Percentiles rank a stretch among this genome's conserved stretches.
These are phyloP conservation scores for Calidris pygmaea DNA, from an alignment of 2,113 vertebrate genomes.

Conservation along the genomic window DNA sequence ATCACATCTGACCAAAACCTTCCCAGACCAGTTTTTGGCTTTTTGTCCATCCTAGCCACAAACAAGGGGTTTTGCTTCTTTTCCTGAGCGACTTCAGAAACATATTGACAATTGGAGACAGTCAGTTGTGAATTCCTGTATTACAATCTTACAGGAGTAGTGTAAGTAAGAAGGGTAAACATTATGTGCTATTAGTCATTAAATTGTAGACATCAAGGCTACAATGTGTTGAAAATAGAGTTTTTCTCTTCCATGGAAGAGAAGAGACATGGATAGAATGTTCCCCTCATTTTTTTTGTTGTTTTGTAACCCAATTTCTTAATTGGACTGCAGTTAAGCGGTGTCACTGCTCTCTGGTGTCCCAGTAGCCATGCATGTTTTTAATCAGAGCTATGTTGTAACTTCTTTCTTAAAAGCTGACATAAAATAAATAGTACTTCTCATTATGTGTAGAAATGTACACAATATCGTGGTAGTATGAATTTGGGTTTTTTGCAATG, in stretches of 20 bases:
- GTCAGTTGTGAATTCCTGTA: background rate
- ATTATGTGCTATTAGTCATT: rapidly evolving
- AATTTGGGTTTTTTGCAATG: background rate
- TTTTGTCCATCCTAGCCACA: background rate
- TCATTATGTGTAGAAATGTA: background rate
- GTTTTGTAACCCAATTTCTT: background rate
- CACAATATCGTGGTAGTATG: rapidly evolving
- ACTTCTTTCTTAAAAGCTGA: background rate
- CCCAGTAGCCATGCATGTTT: background rate
- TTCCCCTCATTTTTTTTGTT: background rate
- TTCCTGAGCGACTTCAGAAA: background rate
- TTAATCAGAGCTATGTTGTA: background rate
- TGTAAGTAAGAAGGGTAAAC: background rate
- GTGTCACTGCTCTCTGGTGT: background rate
- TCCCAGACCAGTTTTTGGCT: background rate
- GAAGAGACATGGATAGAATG: background rate
- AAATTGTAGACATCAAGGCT: background rate
- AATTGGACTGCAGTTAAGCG: background rate
- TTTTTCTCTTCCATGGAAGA: background rate
- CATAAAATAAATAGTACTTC: background rate
- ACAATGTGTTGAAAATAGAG: background rate
- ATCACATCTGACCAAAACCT: background rate
- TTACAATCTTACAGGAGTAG: background rate
- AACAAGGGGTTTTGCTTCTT: background rate
- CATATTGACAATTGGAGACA: background rate